phyloP scores from a whole-genome alignment of 1,140 invertebrate species.

The Eulimnadia texana region DNA sequence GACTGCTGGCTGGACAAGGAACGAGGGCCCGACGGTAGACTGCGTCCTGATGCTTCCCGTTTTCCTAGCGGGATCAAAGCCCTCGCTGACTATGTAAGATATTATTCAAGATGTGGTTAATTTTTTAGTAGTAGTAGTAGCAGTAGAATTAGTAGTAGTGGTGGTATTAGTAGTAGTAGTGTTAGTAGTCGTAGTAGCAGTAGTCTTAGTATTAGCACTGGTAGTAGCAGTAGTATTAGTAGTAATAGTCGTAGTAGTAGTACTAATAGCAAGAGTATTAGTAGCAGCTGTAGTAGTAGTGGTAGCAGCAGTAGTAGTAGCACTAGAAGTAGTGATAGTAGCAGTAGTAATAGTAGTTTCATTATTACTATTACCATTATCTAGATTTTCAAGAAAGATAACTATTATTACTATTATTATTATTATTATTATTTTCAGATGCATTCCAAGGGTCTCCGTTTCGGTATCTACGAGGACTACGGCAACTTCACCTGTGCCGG shows the following conservation, averaged over 20 bases:
- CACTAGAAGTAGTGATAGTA: too few species aligned
- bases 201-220: too few species aligned
- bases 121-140: too few species aligned
- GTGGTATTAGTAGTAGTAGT: too few species aligned
- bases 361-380: conserved; percentile 1
- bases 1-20: conserved; percentile 87
- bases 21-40: conserved; percentile 50
- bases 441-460: conserved; percentile 82
- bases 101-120: background rate
- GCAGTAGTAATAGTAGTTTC: too few species aligned
- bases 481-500: conserved; percentile 83
- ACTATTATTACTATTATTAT: conserved; percentile 10
- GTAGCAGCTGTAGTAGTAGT: too few species aligned
- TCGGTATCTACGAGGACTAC: conserved; percentile 95
- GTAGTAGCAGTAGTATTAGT: too few species aligned
- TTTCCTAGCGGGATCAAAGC: conserved; percentile 87
- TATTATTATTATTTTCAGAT: conserved; percentile 41
- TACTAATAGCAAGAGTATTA: too few species aligned
- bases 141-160: too few species aligned
- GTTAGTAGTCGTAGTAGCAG: too few species aligned
- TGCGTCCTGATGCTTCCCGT: conserved; percentile 69
- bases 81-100: conserved; percentile 77
- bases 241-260: too few species aligned
- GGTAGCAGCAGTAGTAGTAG: too few species aligned
- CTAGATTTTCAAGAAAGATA: background rate